Evolutionary conservation across 2,888 invertebrate genomes (phyloP).

Genomic region (Rhaphigaster nebulosa): DNA sequence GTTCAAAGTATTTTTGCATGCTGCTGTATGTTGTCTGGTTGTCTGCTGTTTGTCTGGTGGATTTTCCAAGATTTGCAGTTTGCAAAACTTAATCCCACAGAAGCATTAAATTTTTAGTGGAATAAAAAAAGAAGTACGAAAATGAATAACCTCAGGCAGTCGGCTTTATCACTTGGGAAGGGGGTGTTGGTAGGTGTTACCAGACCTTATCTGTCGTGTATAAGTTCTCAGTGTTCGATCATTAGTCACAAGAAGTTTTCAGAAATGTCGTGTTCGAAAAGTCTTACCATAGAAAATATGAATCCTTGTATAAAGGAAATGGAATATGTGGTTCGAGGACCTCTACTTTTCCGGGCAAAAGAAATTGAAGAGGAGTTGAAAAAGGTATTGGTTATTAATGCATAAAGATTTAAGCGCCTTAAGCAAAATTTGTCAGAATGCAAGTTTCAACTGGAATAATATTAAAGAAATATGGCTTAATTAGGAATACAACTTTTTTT

Average conservation of each 20-base stretch:
- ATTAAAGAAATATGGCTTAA: too few species aligned
- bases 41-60: not conserved
- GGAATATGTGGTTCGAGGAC: conserved; percentile 99
- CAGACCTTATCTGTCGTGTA: not conserved
- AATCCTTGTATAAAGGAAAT: conserved; percentile 91
- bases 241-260: not conserved
- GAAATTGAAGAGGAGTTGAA: conserved; percentile 93
- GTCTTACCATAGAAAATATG: conserved; percentile 73
- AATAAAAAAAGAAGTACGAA: not conserved
- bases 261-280: conserved; percentile 60
- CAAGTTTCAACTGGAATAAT: too few species aligned
- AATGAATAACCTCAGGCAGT: conserved; percentile 23
- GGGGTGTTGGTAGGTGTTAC: conserved; percentile 32
- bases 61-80: not conserved
- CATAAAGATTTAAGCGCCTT: too few species aligned
- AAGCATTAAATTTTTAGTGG: not conserved
- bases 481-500: too few species aligned
- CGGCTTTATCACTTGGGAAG: conserved; percentile 15
- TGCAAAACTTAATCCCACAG: too few species aligned
- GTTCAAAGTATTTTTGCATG: conserved; percentile 24
- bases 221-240: conserved; percentile 25
- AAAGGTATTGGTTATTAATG: conserved; percentile 74
- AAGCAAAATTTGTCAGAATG: too few species aligned
- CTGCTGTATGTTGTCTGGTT: too few species aligned
- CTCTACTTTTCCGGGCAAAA: conserved; percentile 91